Base-by-base conservation (phyloP, 2,888 invertebrate species). In the Ditula angustiorana region DNA sequence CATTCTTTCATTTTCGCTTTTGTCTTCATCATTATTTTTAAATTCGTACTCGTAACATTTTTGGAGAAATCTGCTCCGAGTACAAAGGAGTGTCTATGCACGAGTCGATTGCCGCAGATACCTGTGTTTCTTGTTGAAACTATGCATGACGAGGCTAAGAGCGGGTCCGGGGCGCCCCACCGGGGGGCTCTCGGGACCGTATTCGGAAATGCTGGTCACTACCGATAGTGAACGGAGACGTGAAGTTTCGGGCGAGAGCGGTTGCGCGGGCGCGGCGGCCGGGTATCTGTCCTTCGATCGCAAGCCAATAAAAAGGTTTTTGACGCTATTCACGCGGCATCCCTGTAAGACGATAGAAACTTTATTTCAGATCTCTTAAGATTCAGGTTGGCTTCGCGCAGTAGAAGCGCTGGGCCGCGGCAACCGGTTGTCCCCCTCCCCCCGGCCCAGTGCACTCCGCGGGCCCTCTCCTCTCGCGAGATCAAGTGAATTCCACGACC, bases 301-400 rank as follows among this genome's bases (percentile, higher is more conserved):
- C 67, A 73, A 67, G 72, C 75, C 77, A 81, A 83, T 86, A 83
- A 83, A 82, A 86, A 84, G 82, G 83, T 82, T 83, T 83, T 82
- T 79, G 83, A 83, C 80, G 82, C 74, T 71, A 70, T 73, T 59
- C 62, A 63, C 60, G 61, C 26, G 57, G 61, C 41, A 50, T 61
- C 58, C 26, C 57, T 55, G 21, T 19, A 49, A 55, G 41, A 23
- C 16, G 65, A 67, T 69, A 35, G 66, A 60, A 69, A 67, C 71
- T 69, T 58, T 77, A 74, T 70, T 52, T 56, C 44, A 57, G 26
- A 58, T 33, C 71, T 65, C 63, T 69, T 66, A 79, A 74, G 77
- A 77, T 74, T 66, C 69, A 67, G 55, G 68, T 71, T 70, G 58
- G 68, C 61, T 60, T 53, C 61, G 24, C 56, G 64, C 41, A 59